A percentile compares a stretch with the other conserved stretches of the same genome.
These are phyloP conservation scores for Neolamprologus caudopunctatus DNA, from an alignment of 2,113 vertebrate species.

Conservation along the genomic window DNA sequence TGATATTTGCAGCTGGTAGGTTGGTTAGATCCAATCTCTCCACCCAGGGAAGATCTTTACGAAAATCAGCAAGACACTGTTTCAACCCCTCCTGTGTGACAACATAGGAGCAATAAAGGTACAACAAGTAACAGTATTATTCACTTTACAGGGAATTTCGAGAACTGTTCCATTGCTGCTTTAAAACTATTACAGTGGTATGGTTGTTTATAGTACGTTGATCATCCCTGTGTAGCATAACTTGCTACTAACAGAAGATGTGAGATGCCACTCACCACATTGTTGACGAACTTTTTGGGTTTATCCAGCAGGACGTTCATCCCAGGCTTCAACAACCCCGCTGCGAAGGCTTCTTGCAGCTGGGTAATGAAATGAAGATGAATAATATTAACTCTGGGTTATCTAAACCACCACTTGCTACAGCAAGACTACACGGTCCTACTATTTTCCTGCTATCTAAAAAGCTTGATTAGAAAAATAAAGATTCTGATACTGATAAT, in stretches of 20 bases:
- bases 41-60: constrained; percentile 80
- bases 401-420: background rate
- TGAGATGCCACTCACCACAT: constrained; percentile 74
- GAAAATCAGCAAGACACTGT: constrained; percentile 79
- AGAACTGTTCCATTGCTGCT: background rate
- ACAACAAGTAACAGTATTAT: background rate
- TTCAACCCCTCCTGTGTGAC: constrained; percentile 78
- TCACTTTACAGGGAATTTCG: background rate
- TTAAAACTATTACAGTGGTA: background rate
- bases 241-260: background rate
- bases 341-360: constrained; percentile 87
- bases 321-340: constrained; percentile 83
- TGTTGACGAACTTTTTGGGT: constrained; percentile 71
- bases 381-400: background rate
- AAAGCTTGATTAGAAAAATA: background rate
- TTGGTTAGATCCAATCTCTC: constrained; percentile 87
- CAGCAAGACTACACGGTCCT: background rate
- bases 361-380: constrained; percentile 17
- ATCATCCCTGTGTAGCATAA: background rate
- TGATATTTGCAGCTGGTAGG: constrained; percentile 55
- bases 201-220: background rate
- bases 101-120: background rate
- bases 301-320: constrained; percentile 81
- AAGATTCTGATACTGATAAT: background rate
- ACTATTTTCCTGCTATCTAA: background rate